Percentiles rank a stretch among this genome's conserved stretches.
phyloP scores from a whole-genome alignment of 2,797 vertebrate genomes.

The Muraenolepis orangiensis region DNA sequence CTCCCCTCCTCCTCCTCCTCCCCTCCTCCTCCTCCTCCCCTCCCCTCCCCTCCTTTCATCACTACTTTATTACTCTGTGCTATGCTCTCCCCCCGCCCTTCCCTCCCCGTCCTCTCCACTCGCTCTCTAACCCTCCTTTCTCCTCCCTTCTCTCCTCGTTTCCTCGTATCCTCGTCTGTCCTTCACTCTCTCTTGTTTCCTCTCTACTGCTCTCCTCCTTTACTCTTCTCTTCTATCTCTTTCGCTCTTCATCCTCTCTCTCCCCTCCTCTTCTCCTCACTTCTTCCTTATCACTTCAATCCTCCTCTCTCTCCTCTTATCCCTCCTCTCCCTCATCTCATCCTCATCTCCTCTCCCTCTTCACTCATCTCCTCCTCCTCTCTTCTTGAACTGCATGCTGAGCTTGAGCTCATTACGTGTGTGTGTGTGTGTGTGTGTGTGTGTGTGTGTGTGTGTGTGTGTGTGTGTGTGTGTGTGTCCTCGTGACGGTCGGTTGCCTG shows the following conservation, averaged over 20 bases:
- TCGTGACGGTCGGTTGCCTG: background rate
- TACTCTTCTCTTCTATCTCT: background rate
- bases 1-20: background rate
- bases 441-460: background rate
- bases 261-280: background rate
- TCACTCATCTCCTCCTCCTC: background rate
- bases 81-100: no score
- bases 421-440: no score
- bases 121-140: background rate
- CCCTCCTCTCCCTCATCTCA: background rate
- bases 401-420: background rate
- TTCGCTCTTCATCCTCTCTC: no score
- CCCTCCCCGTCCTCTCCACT: background rate
- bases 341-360: constrained; percentile 4
- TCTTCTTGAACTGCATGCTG: background rate
- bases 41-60: no score
- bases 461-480: background rate
- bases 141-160: background rate
- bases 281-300: constrained; percentile 1
- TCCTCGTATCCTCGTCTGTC: no score
- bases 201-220: background rate
- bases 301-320: no score
- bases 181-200: background rate
- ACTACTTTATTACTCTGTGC: no score
- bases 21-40: background rate